phyloP scores from a whole-genome alignment of 2,888 invertebrate genomes.

The Tridacna gigas region DNA sequence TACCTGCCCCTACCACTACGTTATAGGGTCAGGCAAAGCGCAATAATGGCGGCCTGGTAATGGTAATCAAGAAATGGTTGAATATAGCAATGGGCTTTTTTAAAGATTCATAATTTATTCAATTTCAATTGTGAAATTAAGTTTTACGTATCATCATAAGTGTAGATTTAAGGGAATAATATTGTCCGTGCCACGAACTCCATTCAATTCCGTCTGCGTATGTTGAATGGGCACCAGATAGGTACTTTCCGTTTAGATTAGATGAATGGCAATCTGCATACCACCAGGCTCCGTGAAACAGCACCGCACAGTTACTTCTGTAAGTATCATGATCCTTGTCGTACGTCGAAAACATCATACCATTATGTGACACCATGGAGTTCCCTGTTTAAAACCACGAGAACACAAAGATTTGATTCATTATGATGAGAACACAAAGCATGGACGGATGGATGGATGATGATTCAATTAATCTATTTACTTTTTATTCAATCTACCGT shows the following conservation, averaged over 20 bases:
- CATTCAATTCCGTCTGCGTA: conserved; percentile 15
- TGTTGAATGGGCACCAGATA: conserved; percentile 6
- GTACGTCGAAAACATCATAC: conserved; percentile 25
- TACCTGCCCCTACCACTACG: too few relatives aligned
- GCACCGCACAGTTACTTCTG: conserved; percentile 1
- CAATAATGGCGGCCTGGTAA: too few relatives aligned
- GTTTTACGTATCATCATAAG: conserved; percentile 24
- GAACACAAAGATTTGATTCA: too few relatives aligned
- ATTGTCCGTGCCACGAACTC: conserved; percentile 11
- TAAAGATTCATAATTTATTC: too few relatives aligned
- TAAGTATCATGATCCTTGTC: conserved; percentile 12
- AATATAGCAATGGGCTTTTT: too few relatives aligned
- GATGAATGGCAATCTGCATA: conserved; percentile 3
- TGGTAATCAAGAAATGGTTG: too few relatives aligned
- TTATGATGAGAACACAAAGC: too few relatives aligned
- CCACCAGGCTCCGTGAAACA: conserved; percentile 29
- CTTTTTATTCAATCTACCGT: too few relatives aligned
- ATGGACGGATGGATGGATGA: too few relatives aligned
- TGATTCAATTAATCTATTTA: too few relatives aligned
- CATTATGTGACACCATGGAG: neutral
- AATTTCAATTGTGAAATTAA: neutral
- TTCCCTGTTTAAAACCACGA: neutral
- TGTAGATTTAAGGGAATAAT: conserved; percentile 11
- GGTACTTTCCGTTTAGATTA: conserved; percentile 24
- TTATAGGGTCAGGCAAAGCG: too few relatives aligned